phyloP scores from a whole-genome alignment of 2,888 invertebrate species.

The Leuctra nigra region DNA sequence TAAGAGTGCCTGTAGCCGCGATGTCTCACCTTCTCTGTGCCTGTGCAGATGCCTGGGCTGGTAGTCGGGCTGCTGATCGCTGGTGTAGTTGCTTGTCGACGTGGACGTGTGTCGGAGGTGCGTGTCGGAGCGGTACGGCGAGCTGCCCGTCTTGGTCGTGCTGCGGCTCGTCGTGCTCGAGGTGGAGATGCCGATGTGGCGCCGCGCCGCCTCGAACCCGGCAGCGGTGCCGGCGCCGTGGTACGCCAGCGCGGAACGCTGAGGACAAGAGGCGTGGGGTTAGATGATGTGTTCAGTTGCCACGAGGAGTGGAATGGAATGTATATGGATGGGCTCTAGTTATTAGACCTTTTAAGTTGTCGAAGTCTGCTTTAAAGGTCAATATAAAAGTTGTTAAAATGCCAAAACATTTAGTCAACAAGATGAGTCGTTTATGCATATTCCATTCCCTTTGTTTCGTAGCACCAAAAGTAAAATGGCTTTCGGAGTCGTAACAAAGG shows the following conservation, averaged over 20 bases:
- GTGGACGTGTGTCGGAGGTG: slow-evolving; percentile 79
- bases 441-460: too few species aligned
- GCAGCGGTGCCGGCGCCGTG: slow-evolving; percentile 62
- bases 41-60: slow-evolving; percentile 47
- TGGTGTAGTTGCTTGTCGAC: slow-evolving; percentile 67
- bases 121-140: slow-evolving; percentile 81
- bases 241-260: slow-evolving; percentile 77
- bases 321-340: too few species aligned
- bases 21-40: slow-evolving; percentile 46
- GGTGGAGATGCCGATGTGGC: slow-evolving; percentile 88
- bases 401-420: too few species aligned
- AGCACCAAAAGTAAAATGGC: too few species aligned
- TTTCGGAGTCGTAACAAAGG: too few species aligned
- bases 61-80: slow-evolving; percentile 67
- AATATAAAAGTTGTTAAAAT: too few species aligned
- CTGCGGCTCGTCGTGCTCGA: slow-evolving; percentile 92
- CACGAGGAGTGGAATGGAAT: too few species aligned
- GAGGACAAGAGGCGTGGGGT: too few species aligned
- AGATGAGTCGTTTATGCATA: too few species aligned
- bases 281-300: neutral
- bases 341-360: too few species aligned
- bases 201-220: slow-evolving; percentile 46
- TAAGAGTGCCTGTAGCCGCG: too few species aligned
- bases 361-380: too few species aligned
- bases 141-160: slow-evolving; percentile 90